Evolutionary conservation across 2,113 vertebrate species (phyloP), one percentile per base, ranked within the genome.

Genomic region (Entosphenus tridentatus): DNA sequence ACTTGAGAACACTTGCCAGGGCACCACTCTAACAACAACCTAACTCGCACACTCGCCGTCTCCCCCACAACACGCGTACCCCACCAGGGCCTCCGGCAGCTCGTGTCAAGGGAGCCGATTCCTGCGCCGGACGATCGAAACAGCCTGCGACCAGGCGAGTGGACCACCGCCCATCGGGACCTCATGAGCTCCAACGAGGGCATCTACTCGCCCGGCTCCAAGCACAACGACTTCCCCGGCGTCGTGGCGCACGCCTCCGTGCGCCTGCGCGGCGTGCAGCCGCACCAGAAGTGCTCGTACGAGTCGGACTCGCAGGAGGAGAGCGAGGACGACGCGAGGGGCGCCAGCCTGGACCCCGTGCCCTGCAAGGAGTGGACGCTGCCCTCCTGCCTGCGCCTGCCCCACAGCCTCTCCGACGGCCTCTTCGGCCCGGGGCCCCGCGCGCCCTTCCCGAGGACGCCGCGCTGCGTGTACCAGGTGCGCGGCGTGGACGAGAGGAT

Each of bases 121-220:
- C 21, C n/a, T 65, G 62, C 21, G 62, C 62, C 39, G 39, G 62
- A 65, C 9, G 62, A 65, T n/a, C 62, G 62, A 16, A 65, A 16
- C 21, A 21, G 62, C 21, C 62, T 65, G n/a, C 62, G n/a, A 16
- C 62, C 62, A 65, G n/a, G n/a, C n/a, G 62, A 83, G 76, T 87
- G 87, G 73, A 84, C 84, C 57, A 82, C 39, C 39, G 39, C 39
- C 39, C 39, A 85, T 75, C 91, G 87, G 77, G 89, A 95, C 73
- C 90, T 88, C 76, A 92, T 91, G 89, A 85, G 90, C 79, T 95
- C 89, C 55, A 95, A 95, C 2, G 89, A 95, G 79, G 89, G 89
- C 57, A 95, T 95, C 77, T 95, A 95, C 77, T 92, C 89, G 54
- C 82, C 89, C 62, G 87, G 86, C n/a, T 39, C 39, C 39, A 39